Base-by-base conservation (phyloP, 2,888 invertebrate genomes). In the Watsonalla cultraria region DNA sequence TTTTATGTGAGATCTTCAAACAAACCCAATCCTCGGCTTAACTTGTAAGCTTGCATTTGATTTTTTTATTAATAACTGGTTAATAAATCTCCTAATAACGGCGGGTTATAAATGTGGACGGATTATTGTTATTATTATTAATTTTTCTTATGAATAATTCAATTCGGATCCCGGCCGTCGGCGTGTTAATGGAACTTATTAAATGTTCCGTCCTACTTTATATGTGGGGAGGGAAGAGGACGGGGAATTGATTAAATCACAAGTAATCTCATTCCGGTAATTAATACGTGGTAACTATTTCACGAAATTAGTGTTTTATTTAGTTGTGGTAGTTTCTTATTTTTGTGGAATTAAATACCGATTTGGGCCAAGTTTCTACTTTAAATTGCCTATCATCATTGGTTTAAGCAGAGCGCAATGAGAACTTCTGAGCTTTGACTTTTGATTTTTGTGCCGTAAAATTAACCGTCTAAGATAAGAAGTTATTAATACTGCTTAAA, bases 41-140 rank as follows among this genome's bases (percentile, higher is more conserved):
- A 90, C 82, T 46, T 77, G 86, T 88, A 88, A 83, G 72, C 82
- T 70, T 64, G 72, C 80, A 88, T 88, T 89, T 85, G 84, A 87
- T 82, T 88, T 88, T 89, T 90, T 90, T 90, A 89, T 89, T 89
- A 88, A 85, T 86, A 83, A 64, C 54, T 66, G 64, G 64, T 65
- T 74, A 78, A 76, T 78, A 75, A 78, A 75, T 74, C 71, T 74
- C 55, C 58, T 68, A 59, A 66, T 75, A 70, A 70, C 77, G 74
- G 70, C 74, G 68, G 68, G 69, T 78, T 73, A 79, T 79, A 79
- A 74, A 70, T 68, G 69, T 67, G 68, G 64, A 64, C 64, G 76
- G 66, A 68, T 72, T 73, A 80, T 80, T 84, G 82, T 80, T 83
- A 82, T 80, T 81, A 76, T 79, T 85, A 86, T 82, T 88, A 88